phyloP scores from a whole-genome alignment of 2,797 vertebrate genomes.

The Mus minutoides region DNA sequence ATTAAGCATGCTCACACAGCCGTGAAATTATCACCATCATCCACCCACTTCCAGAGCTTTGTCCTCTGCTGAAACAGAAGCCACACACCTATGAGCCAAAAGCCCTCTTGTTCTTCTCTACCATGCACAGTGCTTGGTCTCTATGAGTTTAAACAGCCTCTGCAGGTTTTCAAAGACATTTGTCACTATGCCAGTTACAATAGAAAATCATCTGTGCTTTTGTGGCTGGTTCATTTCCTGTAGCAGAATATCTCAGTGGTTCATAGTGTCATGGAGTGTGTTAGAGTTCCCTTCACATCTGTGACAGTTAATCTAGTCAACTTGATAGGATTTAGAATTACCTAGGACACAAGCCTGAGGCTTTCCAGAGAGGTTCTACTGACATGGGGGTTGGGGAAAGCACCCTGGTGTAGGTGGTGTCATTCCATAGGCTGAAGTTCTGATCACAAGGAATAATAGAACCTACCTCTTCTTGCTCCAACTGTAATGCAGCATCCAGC shows the following conservation, averaged over 20 bases:
- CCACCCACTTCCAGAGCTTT: not conserved
- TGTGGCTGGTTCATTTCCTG: no score
- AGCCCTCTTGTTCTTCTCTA: no score
- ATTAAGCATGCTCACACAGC: not conserved
- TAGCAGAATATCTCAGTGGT: not conserved
- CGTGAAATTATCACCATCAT: not conserved
- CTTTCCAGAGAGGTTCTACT: not conserved
- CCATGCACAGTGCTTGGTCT: not conserved
- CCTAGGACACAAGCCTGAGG: not conserved
- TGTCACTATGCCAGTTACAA: not conserved
- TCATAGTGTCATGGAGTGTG: not conserved
- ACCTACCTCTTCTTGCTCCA: not conserved
- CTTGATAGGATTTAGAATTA: not conserved
- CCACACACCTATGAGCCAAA: not conserved
- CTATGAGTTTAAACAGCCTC: not conserved
- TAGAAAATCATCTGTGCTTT: not conserved
- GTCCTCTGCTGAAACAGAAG: not conserved
- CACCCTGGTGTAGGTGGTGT: not conserved
- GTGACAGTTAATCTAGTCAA: not conserved
- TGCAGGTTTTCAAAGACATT: not conserved
- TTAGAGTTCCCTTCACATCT: not conserved
- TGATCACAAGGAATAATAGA: not conserved
- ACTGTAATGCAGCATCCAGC: not conserved
- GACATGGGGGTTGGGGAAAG: no score
- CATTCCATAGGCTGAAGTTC: not conserved